phyloP scores from a whole-genome alignment of 2,113 vertebrate genomes.

The Heteronetta atricapilla region DNA sequence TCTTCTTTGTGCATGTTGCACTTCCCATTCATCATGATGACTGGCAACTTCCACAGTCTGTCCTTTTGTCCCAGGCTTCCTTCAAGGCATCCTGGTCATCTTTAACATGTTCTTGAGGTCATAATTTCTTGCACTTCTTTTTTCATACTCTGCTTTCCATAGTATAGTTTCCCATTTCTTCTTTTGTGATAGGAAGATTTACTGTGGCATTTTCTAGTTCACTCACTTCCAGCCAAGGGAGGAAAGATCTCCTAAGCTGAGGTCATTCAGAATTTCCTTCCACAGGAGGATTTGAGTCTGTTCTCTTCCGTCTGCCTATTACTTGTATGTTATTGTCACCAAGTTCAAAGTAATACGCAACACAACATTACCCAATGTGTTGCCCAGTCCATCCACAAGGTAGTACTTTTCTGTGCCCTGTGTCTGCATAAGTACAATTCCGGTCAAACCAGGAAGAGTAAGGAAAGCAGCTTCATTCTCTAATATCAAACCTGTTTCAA shows the following conservation, averaged over 20 bases:
- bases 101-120: not conserved
- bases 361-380: not conserved
- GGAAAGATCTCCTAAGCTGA: not conserved
- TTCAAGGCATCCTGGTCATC: not conserved
- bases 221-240: not conserved
- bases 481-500: not conserved
- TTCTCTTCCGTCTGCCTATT: not conserved
- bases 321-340: not conserved
- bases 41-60: not conserved
- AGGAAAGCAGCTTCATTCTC: not conserved
- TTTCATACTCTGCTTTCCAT: not conserved
- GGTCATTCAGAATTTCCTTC: not conserved
- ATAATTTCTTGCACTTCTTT: not conserved
- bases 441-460: not conserved
- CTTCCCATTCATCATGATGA: not conserved
- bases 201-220: not conserved
- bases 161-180: not conserved
- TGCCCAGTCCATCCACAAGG: not conserved
- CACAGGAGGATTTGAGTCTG: not conserved
- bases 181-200: not conserved
- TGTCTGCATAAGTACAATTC: not conserved
- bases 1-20: not conserved
- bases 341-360: not conserved
- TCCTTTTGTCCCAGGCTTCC: not conserved
- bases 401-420: not conserved